Evolutionary conservation across 2,113 vertebrate genomes (phyloP), one percentile per base, ranked within the genome.

Genomic region (Dromaius novaehollandiae): DNA sequence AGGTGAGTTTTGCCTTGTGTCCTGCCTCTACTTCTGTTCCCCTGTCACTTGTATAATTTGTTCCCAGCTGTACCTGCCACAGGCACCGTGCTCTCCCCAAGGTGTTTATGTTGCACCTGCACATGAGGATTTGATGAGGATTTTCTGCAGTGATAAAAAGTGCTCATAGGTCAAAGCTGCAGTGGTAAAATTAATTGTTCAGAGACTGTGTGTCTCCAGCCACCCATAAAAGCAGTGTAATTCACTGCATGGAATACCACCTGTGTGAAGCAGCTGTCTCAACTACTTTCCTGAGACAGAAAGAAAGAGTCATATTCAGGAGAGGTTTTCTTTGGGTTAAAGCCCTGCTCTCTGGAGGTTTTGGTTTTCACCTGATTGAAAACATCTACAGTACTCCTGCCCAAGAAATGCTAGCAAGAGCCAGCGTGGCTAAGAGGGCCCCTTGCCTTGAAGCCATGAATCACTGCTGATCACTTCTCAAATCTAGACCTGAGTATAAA

Each of bases 171-270:
- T 98, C 91, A 96, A 96, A 97, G 46, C 83, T 89, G 90, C 65
- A 88, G 88, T 71, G 94, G 96, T 96, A 90, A 97, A 97, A 98
- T 96, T 96, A 97, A 97, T 96, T 97, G 97, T 97, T 97, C 82
- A 55, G 96, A 96, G 97, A 96, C 95, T 25, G 20, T 73, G 24
- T 56, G 96, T 96, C 97, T 97, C 96, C 64, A 89, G 91, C 78
- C 91, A 65, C 95, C 95, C 93, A 88, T 98, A 97, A 98, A 97
- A 90, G 82, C 69, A 20, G 17, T 78, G 50, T 96, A 96, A 97
- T 97, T 97, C 96, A 97, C 91, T 84, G 88, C 93, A 77, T 79
- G 66, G 73, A 61, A 85, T 94, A 91, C 92, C 96, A 96, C 91
- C 97, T 97, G 97, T 66, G 88, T 91, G 87, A 93, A 56, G 86